Evolutionary conservation across 2,113 vertebrate species (phyloP).

Genomic region (Campylorhamphus procurvoides): DNA sequence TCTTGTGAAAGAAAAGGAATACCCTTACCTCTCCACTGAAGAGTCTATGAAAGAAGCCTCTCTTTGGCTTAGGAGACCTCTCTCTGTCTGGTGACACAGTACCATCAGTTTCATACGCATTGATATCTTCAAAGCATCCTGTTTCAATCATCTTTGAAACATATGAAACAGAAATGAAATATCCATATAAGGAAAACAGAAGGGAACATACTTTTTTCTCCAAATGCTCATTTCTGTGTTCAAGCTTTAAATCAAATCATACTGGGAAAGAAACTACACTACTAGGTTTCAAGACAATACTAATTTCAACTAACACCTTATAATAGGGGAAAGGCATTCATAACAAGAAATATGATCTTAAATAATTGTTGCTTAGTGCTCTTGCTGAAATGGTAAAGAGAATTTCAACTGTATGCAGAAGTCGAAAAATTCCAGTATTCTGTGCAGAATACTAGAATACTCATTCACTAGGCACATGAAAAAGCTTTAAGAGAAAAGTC

Average conservation of each 20-base stretch:
- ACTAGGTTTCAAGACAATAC: neutral
- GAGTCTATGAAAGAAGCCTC: constrained; percentile 86
- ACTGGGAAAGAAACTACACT: neutral
- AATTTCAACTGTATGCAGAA: neutral
- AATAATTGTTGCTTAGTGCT: neutral
- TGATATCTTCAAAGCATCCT: constrained; percentile 92
- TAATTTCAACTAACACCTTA: neutral
- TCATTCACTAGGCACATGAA: neutral
- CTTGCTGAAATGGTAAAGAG: neutral
- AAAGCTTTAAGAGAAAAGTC: neutral
- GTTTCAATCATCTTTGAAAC: constrained; percentile 90
- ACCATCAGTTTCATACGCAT: constrained; percentile 78
- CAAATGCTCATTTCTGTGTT: neutral
- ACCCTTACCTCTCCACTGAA: constrained; percentile 86
- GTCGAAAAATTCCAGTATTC: neutral
- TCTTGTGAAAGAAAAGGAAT: neutral
- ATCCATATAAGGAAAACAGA: neutral
- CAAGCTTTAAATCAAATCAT: neutral
- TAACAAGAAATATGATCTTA: neutral
- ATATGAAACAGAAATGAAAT: neutral
- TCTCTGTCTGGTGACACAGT: constrained; percentile 75
- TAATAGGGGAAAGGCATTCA: neutral
- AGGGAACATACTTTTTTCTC: neutral
- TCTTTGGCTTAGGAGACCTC: constrained; percentile 79
- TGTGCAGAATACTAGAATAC: neutral